A percentile compares a stretch with the other conserved stretches of the same genome.
phyloP scores from a whole-genome alignment of 2,888 invertebrate genomes.

The Tethea ocularis region DNA sequence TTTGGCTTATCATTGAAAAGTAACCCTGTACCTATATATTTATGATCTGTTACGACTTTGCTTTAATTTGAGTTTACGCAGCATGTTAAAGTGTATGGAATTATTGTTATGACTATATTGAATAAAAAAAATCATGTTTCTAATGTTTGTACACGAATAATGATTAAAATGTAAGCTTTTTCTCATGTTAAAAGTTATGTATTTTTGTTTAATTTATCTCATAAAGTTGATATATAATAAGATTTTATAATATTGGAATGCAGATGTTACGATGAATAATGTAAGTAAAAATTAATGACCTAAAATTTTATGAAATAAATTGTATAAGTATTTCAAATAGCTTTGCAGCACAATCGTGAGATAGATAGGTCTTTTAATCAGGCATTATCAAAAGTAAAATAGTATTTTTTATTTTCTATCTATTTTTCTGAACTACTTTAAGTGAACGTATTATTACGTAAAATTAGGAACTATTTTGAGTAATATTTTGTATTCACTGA shows the following conservation, averaged over 20 bases:
- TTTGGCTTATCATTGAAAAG: too few species aligned
- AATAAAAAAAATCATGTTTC: not conserved
- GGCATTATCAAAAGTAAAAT: not conserved
- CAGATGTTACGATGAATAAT: not conserved
- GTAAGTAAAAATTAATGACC: not conserved
- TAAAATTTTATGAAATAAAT: not conserved
- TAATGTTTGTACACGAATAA: not conserved
- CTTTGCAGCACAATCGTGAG: not conserved
- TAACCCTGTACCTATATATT: too few species aligned
- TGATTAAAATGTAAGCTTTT: not conserved
- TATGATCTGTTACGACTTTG: not conserved
- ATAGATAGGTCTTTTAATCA: not conserved
- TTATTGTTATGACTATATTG: not conserved
- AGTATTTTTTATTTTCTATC: not conserved
- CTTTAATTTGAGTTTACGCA: not conserved
- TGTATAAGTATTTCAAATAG: not conserved
- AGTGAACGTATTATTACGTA: conserved; percentile 12
- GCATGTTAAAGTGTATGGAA: not conserved
- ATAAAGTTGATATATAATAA: not conserved
- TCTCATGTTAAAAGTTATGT: not conserved
- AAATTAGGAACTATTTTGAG: conserved; percentile 8
- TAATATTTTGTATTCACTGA: conserved; percentile 24
- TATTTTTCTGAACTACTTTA: conserved; percentile 12
- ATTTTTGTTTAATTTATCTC: not conserved
- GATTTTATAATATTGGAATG: not conserved